A percentile compares a stretch with the other conserved stretches of the same genome.
These are phyloP conservation scores for Idaea dimidiata DNA, from an alignment of 2,888 invertebrate genomes.

Conservation along the genomic window DNA sequence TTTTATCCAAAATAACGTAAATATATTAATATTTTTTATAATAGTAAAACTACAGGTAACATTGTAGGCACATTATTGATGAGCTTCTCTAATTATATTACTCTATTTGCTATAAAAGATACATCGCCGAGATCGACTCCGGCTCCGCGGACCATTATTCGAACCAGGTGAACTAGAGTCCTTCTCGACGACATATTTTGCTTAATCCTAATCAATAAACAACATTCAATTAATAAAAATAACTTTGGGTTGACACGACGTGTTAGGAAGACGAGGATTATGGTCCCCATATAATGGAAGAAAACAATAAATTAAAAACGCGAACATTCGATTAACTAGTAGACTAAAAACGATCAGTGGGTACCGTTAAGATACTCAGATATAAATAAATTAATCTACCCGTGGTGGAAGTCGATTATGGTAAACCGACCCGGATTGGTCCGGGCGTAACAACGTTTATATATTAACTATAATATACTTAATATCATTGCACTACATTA, in stretches of 20 bases:
- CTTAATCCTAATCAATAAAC: slow-evolving; percentile 67
- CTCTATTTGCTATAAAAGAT: slow-evolving; percentile 13
- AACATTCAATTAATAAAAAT: slow-evolving; percentile 64
- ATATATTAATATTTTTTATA: slow-evolving; percentile 31
- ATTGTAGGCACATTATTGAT: slow-evolving; percentile 78
- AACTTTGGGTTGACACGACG: slow-evolving; percentile 73
- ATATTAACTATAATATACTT: slow-evolving; percentile 54
- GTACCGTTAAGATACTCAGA: slow-evolving; percentile 22
- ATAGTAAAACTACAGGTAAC: slow-evolving; percentile 76
- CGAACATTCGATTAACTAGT: slow-evolving; percentile 42
- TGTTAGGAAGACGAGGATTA: slow-evolving; percentile 70
- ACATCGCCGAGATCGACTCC: slow-evolving; percentile 11
- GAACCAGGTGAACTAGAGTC: too few relatives aligned
- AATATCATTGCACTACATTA: slow-evolving; percentile 77
- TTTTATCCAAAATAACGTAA: slow-evolving; percentile 59
- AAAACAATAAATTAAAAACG: slow-evolving; percentile 57
- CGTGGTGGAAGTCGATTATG: slow-evolving; percentile 40
- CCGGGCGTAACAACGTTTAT: slow-evolving; percentile 36
- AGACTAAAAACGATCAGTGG: slow-evolving; percentile 27
- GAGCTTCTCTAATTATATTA: slow-evolving; percentile 69
- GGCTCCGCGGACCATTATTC: too few relatives aligned
- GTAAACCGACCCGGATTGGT: slow-evolving; percentile 30
- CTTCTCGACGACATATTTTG: slow-evolving; percentile 4
- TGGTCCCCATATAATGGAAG: slow-evolving; percentile 64
- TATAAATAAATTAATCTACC: slow-evolving; percentile 42